Percentiles rank a stretch among this genome's conserved stretches.
Evolutionary conservation across 1,140 invertebrate species (phyloP).

Genomic region (Drosophila takahashii): DNA sequence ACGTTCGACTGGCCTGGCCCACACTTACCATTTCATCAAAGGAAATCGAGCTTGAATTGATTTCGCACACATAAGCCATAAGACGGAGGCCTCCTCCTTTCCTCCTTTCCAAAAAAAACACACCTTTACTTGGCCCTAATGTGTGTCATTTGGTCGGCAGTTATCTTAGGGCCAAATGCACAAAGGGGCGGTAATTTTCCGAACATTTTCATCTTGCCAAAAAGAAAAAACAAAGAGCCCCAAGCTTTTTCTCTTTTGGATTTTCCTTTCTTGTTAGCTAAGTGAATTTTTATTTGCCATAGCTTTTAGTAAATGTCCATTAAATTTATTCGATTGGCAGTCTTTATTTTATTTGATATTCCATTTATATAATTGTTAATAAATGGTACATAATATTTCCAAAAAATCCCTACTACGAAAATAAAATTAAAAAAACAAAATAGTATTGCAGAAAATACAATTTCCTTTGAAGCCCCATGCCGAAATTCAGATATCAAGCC

Average conservation of each 20-base stretch:
- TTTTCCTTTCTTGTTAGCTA: conserved; percentile 50
- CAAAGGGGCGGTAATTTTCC: conserved; percentile 66
- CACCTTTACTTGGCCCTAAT: conserved; percentile 63
- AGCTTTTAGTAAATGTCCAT: conserved; percentile 60
- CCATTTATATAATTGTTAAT: conserved; percentile 14
- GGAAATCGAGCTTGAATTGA: conserved; percentile 77
- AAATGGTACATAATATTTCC: too few species aligned
- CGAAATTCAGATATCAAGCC: conserved; percentile 33
- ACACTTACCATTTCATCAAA: conserved; percentile 67
- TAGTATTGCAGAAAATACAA: not conserved
- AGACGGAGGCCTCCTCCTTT: conserved; percentile 1
- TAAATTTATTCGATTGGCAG: conserved; percentile 36
- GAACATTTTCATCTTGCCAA: conserved; percentile 17
- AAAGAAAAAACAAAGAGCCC: conserved; percentile 9
- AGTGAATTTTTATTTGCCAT: conserved; percentile 64
- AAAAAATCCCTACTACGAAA: too few species aligned
- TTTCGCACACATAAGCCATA: conserved; percentile 49
- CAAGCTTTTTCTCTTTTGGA: conserved; percentile 5
- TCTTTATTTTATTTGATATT: conserved; percentile 15
- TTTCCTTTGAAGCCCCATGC: not conserved
- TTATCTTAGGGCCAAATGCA: conserved; percentile 64
- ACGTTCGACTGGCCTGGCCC: conserved; percentile 18
- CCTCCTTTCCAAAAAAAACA: conserved; percentile 15
- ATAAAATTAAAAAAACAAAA: not conserved
- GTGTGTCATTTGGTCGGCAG: conserved; percentile 70